Evolutionary conservation across 2,797 vertebrate genomes (phyloP).

Genomic region (Perodicticus potto): DNA sequence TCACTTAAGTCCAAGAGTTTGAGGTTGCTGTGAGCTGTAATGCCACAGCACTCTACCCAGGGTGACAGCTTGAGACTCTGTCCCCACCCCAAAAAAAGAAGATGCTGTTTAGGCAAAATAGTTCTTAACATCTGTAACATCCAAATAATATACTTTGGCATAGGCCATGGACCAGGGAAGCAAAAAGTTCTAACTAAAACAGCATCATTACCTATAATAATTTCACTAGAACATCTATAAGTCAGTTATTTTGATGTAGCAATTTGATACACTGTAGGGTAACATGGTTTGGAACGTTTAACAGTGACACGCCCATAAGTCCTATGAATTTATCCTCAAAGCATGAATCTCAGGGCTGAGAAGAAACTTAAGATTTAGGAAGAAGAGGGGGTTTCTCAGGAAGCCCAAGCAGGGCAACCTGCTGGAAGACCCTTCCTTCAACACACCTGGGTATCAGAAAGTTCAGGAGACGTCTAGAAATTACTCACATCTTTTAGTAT

Average conservation of each 20-base stretch:
- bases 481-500: slow-evolving; percentile 95
- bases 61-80: no score
- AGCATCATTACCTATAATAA: neutral
- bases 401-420: neutral
- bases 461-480: neutral
- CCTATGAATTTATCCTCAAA: neutral
- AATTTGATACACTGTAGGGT: neutral
- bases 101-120: neutral
- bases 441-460: neutral
- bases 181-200: neutral
- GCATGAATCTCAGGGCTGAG: neutral
- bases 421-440: neutral
- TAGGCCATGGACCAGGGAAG: neutral
- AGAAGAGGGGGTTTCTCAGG: no score
- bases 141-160: neutral
- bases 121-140: neutral
- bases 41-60: no score
- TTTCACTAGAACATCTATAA: neutral
- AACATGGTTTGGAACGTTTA: neutral
- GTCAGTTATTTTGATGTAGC: neutral
- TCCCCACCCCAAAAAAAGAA: no score
- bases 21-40: no score
- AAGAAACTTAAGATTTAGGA: neutral
- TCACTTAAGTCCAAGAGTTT: no score
- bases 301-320: neutral